Base-by-base conservation (phyloP, 1,140 invertebrate species). In the Drosophila tristis region DNA sequence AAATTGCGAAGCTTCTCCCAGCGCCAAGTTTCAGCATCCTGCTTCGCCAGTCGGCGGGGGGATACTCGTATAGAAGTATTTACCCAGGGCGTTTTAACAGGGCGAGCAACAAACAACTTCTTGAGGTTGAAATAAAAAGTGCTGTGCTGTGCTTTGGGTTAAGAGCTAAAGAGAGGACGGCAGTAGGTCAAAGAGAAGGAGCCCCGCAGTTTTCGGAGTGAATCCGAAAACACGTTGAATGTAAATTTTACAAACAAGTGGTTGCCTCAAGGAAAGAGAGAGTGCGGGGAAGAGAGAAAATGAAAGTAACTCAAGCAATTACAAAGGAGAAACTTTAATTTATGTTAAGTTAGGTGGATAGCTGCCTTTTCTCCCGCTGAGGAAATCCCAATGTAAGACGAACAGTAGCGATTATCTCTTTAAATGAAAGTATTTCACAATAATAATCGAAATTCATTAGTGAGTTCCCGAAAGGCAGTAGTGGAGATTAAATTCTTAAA, bases 211-310 rank as follows among this genome's bases (percentile, higher is more conserved):
- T 57, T 87, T 80, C 74, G 74, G 65, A 77, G 53, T 74, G 0
- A 80, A 26, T 86, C 82, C 82, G 82, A 86, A 87, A 54, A 23
- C 20, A 15, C 50, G 23, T 42, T 44, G 53, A 25, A 53, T 29
- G 26, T 16, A 26, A 26, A 55, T 62, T 79, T 64, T 44, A 54
- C 82, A 74, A 70, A 87, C 82, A 87, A 87, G 82, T 87, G 82
- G 82, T 87, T 87, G 82, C 56, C 66, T 25, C 13, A 49, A 50
- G 45, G 55, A 49, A 59, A 47, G 8, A 23, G 48, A 58, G 49
- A 11, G 39, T 35, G 2, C 13, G 31, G 16, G 16, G 0, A 4
- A 26, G 5, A 25, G 26, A 11, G 5, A 15, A 23, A 62, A 31
- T 29, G 47, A 47, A 55, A n/a, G 47, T n/a, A 49, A 11, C 42